Evolutionary conservation across 2,113 vertebrate species (phyloP), one percentile per base, ranked within the genome.

Genomic region (Microcebus ravelobensis): DNA sequence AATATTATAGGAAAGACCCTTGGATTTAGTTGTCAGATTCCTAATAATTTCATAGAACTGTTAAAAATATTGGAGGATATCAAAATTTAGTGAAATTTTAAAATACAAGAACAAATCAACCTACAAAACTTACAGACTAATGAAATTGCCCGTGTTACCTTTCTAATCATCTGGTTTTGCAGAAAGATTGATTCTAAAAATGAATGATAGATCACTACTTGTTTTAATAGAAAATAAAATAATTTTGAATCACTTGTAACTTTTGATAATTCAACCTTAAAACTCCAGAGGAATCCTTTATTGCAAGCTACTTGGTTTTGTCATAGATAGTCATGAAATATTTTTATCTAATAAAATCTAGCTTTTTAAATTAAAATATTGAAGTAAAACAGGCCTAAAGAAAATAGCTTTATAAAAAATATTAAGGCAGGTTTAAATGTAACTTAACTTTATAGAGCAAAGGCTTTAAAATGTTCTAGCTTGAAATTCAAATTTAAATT

Each of bases 181-280:
- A 65, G 74, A 90, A 57, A 79, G 18, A 70, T 45, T 82, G 17
- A 73, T 52, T 87, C 27, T 87, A 17, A 93, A 95, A 88, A 57
- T 82, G 27, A 89, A 23, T 92, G 45, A 76, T 39, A 85, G 39
- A 39, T 85, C 42, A 83, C 48, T 68, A 70, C 59, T 90, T n/a
- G 39, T 79, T 95, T 81, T 63, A 92, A 65, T 59, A 61, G 70
- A 74, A 87, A 87, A 77, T 68, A 81, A 67, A 42, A 27, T 87
- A 81, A 74, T 45, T 90, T 86, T 61, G 48, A 74, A 21, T 79
- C 76, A 87, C n/a, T 65, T 90, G 14, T 84, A 71, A 77, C 48
- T 25, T 81, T 84, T 85, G 50, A 45, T 90, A 57, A 63, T 93
- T 90, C 94, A 94, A 67, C 18, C 55, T 95, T 42, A 67, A 95